A percentile compares a stretch with the other conserved stretches of the same genome.
Evolutionary conservation across 2,797 vertebrate genomes (phyloP).

Genomic region (Loriculus beryllinus): DNA sequence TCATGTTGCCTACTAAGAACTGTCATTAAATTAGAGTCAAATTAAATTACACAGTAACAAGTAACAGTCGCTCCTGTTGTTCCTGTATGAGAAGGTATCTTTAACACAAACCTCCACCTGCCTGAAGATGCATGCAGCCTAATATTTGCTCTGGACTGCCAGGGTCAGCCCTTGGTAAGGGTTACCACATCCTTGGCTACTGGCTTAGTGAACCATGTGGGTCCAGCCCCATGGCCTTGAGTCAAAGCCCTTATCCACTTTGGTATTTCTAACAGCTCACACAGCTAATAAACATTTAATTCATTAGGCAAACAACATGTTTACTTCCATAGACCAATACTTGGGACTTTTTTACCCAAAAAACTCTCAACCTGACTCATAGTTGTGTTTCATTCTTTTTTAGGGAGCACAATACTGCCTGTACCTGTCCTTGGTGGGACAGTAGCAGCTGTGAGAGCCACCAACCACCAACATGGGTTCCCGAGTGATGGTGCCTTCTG

Average conservation of each 20-base stretch:
- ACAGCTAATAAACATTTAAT: neutral
- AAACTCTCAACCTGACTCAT: fast-evolving
- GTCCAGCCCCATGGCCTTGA: neutral
- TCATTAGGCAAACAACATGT: neutral
- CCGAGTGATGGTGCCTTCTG: fast-evolving
- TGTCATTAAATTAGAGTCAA: conserved; percentile 13
- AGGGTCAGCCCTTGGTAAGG: neutral
- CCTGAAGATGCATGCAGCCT: neutral
- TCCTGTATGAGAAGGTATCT: neutral
- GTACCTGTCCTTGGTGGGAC: neutral
- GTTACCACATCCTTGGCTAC: neutral
- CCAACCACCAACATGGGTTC: fast-evolving
- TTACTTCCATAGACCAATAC: neutral
- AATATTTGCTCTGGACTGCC: fast-evolving
- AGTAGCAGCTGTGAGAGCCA: neutral
- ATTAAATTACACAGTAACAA: neutral
- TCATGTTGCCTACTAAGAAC: neutral
- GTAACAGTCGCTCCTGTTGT: neutral
- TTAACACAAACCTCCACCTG: neutral
- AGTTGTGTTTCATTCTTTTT: fast-evolving
- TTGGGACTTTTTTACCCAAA: neutral
- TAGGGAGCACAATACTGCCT: neutral
- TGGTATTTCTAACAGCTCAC: conserved; percentile 22
- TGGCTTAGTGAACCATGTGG: neutral
- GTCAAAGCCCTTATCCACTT: neutral